Evolutionary conservation across 2,888 invertebrate species (phyloP).

Genomic region (Anodontia alba): DNA sequence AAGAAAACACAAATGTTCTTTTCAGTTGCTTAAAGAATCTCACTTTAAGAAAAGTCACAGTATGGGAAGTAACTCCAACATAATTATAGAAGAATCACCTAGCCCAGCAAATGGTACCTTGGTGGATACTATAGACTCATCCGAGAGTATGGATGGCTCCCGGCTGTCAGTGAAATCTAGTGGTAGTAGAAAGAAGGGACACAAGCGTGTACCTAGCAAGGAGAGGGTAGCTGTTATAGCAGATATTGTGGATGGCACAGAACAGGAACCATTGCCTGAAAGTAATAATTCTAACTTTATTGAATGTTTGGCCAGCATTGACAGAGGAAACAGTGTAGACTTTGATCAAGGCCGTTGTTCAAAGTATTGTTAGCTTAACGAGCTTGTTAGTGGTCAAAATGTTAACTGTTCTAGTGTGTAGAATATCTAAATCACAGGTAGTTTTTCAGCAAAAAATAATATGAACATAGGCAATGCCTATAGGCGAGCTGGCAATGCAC

Average conservation of each 20-base stretch:
- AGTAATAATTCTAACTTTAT: too few species aligned
- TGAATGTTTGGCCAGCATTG: too few species aligned
- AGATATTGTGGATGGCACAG: constrained; percentile 39
- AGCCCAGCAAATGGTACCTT: background rate
- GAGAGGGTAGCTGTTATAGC: constrained; percentile 44
- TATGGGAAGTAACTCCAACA: background rate
- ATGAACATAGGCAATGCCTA: too few species aligned
- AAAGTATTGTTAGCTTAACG: too few species aligned
- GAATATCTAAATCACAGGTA: too few species aligned
- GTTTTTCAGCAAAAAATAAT: too few species aligned
- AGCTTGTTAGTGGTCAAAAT: too few species aligned
- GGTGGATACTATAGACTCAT: background rate
- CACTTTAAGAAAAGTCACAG: background rate
- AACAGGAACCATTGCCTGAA: background rate
- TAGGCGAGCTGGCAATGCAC: too few species aligned
- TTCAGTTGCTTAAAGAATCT: background rate
- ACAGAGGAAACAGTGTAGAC: too few species aligned
- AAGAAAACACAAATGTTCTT: too few species aligned
- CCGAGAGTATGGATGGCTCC: background rate
- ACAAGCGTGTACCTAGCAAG: constrained; percentile 43
- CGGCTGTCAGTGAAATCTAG: constrained; percentile 8
- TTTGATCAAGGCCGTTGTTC: too few species aligned
- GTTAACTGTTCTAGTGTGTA: too few species aligned
- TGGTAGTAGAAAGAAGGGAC: constrained; percentile 40
- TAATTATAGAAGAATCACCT: background rate